phyloP scores from a whole-genome alignment of 2,888 invertebrate species.

The Chromoteleia sp. region DNA sequence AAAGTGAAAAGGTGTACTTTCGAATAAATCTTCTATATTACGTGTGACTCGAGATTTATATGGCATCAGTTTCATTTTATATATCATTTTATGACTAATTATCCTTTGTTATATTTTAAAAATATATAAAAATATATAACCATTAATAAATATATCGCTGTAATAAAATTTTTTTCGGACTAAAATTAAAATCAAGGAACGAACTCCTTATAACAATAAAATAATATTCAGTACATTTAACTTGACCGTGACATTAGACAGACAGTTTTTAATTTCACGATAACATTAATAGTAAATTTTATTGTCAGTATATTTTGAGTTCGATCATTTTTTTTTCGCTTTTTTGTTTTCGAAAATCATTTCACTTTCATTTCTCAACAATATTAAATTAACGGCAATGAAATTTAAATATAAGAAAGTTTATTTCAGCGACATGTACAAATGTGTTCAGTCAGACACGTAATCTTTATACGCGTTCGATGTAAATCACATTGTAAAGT shows the following conservation, averaged over 20 bases:
- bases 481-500: slow-evolving; percentile 25
- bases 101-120: not conserved
- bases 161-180: not conserved
- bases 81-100: slow-evolving; percentile 4
- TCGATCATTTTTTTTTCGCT: not conserved
- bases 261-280: not conserved
- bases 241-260: not conserved
- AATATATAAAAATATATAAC: too few relatives aligned
- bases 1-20: slow-evolving; percentile 36
- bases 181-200: not conserved
- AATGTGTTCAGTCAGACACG: not conserved
- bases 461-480: slow-evolving; percentile 1
- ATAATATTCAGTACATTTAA: not conserved
- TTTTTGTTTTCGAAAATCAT: not conserved
- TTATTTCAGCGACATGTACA: not conserved
- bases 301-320: not conserved
- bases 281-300: not conserved
- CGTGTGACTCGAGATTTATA: not conserved
- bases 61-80: slow-evolving; percentile 4
- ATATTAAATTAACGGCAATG: not conserved
- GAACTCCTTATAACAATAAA: not conserved
- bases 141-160: too few relatives aligned
- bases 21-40: slow-evolving; percentile 13
- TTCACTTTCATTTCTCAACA: slow-evolving; percentile 8
- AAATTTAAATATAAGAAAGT: slow-evolving; percentile 2